Base-by-base conservation (phyloP, 2,888 invertebrate species). In the Lacanobia oleracea region DNA sequence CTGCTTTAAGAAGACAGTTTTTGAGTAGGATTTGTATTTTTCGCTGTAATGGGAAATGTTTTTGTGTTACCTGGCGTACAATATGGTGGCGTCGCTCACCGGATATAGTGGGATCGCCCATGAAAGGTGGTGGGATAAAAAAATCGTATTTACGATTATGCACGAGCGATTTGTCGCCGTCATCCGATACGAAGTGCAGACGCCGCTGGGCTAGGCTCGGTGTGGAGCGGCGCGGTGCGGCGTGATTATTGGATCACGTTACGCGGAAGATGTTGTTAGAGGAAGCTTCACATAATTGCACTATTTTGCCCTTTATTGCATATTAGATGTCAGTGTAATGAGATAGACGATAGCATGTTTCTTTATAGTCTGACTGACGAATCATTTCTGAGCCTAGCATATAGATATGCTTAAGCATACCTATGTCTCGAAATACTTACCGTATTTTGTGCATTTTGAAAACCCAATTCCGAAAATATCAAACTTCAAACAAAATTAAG, bases 101-200 rank as follows among this genome's bases (percentile, higher is more conserved):
- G 96, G 96, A 96, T 94, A 94, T 95, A 94, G 90, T 86, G 86
- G 87, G 89, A 90, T 89, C 88, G 89, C 90, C 89, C 81, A 84
- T 92, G 91, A 93, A 94, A 92, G 90, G 92, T 56, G 74, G 74
- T 81, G 78, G 86, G 88, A 91, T 92, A 92, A 93, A 95, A 73
- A 94, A 94, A 94, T 88, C 87, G 87, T 91, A 94, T 94, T 95
- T 94, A 93, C 93, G 92, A 95, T 94, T 94, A 95, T 95, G 92
- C 93, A 95, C 94, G 93, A 94, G 91, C 94, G 93, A 95, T 95
- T 95, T 94, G 94, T 94, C 93, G 87, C 86, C 88, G 95, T 93
- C 93, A 96, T 89, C 91, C 88, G 95, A 96, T 95, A 94, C 91
- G 89, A 87, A 86, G 87, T 82, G 88, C 90, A 90, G 90, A 87